Percentiles rank a stretch among this genome's conserved stretches.
Conservation (phyloP, 1,140 invertebrate species). For the Vanessa atalanta region DNA sequence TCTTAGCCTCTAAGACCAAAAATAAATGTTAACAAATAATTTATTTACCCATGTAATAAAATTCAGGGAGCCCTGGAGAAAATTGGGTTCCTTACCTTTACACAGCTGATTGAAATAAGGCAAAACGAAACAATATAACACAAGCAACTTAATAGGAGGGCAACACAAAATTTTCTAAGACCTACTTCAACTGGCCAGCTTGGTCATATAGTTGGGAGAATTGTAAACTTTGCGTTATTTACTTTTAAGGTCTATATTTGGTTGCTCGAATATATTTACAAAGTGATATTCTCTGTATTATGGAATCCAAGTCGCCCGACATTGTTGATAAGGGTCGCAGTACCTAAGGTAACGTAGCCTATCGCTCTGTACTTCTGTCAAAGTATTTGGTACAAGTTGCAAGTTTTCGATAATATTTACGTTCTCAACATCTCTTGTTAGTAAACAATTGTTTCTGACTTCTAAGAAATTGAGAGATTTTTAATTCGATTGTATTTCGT, state of each 20-base stretch:
- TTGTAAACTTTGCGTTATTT: conserved; percentile 2
- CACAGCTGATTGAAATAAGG: conserved; percentile 59
- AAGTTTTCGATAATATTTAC: background rate
- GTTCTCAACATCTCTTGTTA: background rate
- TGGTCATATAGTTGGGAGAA: background rate
- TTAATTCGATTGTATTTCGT: too few species aligned
- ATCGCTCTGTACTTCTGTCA: conserved; percentile 35
- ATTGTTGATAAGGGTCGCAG: conserved; percentile 72
- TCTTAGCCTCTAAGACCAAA: background rate
- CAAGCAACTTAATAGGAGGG: conserved; percentile 60
- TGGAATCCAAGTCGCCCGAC: conserved; percentile 58
- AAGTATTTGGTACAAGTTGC: conserved; percentile 21
- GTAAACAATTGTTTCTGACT: background rate
- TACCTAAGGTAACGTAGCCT: conserved; percentile 56
- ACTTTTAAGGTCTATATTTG: conserved; percentile 4
- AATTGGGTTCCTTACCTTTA: conserved; percentile 38
- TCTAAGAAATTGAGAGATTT: too few species aligned
- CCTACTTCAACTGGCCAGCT: conserved; percentile 23
- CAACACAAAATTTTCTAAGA: conserved; percentile 58
- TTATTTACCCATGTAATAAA: conserved; percentile 32
- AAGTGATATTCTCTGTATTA: conserved; percentile 60
- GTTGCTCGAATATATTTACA: conserved; percentile 19
- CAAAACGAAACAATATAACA: conserved; percentile 62
- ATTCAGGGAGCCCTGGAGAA: conserved; percentile 22
- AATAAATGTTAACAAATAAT: conserved; percentile 21